phyloP scores from a whole-genome alignment of 2,113 vertebrate genomes.

The Ciconia maguari region DNA sequence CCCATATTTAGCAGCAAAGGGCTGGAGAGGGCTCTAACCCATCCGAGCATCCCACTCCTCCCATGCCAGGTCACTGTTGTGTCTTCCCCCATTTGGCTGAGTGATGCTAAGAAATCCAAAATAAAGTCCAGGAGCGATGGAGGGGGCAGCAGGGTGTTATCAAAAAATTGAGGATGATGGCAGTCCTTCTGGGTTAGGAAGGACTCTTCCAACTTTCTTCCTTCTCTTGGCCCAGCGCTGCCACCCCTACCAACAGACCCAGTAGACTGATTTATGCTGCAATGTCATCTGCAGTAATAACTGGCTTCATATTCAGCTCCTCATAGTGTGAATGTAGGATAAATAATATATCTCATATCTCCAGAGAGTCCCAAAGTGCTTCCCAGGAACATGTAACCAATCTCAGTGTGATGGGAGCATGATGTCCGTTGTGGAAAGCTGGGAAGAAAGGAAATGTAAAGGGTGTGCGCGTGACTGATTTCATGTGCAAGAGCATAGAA shows the following conservation, averaged over 20 bases:
- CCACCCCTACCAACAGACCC: not conserved
- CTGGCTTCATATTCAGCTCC: not conserved
- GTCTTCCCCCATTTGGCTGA: not conserved
- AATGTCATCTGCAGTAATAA: not conserved
- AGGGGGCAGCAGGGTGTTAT: not conserved
- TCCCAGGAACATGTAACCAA: not conserved
- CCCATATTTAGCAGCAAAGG: not conserved
- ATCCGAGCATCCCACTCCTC: rapidly evolving
- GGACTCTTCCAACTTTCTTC: not conserved
- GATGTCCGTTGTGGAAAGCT: not conserved
- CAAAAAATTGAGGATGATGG: not conserved
- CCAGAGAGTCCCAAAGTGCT: not conserved
- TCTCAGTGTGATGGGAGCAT: rapidly evolving
- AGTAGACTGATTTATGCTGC: not conserved
- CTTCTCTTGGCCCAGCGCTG: not conserved
- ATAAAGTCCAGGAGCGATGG: not conserved
- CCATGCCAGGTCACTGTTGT: not conserved
- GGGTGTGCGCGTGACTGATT: not conserved
- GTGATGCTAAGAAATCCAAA: not conserved
- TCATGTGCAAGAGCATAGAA: not conserved
- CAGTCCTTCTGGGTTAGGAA: not conserved
- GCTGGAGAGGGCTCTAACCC: not conserved
- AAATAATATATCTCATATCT: not conserved
- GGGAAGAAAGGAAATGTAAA: not conserved
- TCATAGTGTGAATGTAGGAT: not conserved